Evolutionary conservation across 2,797 vertebrate genomes (phyloP), one percentile per base, ranked within the genome.

Genomic region (Onychomys leucogaster): DNA sequence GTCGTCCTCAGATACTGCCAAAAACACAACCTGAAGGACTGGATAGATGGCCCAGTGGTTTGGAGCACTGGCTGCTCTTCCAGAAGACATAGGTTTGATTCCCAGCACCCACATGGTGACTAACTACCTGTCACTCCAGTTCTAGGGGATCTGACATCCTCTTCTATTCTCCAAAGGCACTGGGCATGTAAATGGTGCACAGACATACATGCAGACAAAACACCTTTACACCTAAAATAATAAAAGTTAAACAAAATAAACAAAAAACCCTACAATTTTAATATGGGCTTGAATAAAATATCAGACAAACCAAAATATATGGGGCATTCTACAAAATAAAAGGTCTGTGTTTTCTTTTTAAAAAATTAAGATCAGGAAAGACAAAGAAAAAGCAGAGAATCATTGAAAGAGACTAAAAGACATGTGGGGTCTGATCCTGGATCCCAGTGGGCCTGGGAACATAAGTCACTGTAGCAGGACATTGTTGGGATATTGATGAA

Each of bases 201-300:
- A 43, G 27, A 43, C 25, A 81, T 17, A 17, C 13, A 4, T 29
- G 25, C 23, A 82, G 25, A 37, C 37, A 83, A 17, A 41, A 83
- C 37, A 83, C 57, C 25, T 61, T 43, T 32, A 43, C 25, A 83
- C 37, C 43, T 63, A 61, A 43, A 83, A 29, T 29, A 16, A 83
- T 41, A 41, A 27, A 82, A 29, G 34, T 37, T 81, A 81, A 81
- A 63, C 52, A 52, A 52, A 52, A 61, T 19, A 83, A 83, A 19
- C 37, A 83, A 27, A 41, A 16, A 5, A 16, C 8, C 25, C 37
- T 21, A 76, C 2, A 80, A 13, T 25, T 32, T 59, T 14, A 93
- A 94, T 77, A 29, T n/a, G 85, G 67, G 9, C 29, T 12, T 14
- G 29, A 78, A 77, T 46, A 43, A 88, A 90, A 94, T 95, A 77